Conservation (phyloP, 2,888 invertebrate genomes). For the Rhagophthalmus giganteus region DNA sequence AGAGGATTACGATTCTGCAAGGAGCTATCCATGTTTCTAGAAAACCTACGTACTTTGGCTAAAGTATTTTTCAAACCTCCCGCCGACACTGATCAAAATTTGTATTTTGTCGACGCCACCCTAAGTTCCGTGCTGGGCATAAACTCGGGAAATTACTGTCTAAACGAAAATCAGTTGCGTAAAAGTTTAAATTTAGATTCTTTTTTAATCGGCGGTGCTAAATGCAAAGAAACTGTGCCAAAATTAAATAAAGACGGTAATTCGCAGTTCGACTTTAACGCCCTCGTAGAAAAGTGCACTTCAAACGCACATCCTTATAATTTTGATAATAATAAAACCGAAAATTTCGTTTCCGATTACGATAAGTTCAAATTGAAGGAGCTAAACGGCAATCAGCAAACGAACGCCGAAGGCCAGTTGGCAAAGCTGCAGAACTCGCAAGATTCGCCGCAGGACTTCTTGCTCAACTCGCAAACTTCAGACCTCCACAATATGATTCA, state of each 20-base stretch:
- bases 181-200: constrained; percentile 40
- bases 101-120: constrained; percentile 47
- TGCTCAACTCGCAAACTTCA: no score
- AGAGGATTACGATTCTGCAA: constrained; percentile 48
- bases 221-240: background rate
- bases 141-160: constrained; percentile 46
- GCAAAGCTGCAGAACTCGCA: no score
- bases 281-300: background rate
- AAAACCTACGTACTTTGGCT: constrained; percentile 47
- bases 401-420: no score
- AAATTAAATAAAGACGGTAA: background rate
- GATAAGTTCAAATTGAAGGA: no score
- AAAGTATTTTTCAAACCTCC: constrained; percentile 46
- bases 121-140: constrained; percentile 48
- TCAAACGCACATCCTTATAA: background rate
- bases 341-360: no score
- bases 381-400: no score
- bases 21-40: constrained; percentile 48
- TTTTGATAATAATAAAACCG: background rate
- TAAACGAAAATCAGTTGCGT: constrained; percentile 47
- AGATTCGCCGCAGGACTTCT: no score
- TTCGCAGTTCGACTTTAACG: background rate
- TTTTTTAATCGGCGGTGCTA: background rate
- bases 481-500: no score
- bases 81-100: constrained; percentile 36